Percentiles rank a stretch among this genome's conserved stretches.
phyloP scores from a whole-genome alignment of 2,888 invertebrate species.

The Plusia festucae region DNA sequence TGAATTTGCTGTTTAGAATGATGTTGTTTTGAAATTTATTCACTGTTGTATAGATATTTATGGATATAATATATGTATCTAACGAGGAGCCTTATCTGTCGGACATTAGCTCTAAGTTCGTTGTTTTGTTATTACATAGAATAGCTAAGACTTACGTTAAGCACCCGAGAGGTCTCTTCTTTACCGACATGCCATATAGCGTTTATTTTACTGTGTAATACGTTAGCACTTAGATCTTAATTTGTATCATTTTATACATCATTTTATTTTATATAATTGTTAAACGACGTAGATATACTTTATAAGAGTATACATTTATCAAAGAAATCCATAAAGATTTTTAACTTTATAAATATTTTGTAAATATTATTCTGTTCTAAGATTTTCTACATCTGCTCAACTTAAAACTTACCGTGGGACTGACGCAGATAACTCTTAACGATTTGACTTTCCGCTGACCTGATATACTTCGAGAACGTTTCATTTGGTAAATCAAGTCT shows the following conservation, averaged over 20 bases:
- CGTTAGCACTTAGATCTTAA: conserved; percentile 59
- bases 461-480: conserved; percentile 28
- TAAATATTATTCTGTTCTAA: conserved; percentile 87
- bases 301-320: conserved; percentile 81
- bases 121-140: conserved; percentile 78
- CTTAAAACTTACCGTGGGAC: conserved; percentile 84
- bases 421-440: conserved; percentile 61
- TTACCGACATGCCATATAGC: conserved; percentile 72
- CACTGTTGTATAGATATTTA: conserved; percentile 85
- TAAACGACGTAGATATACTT: conserved; percentile 80
- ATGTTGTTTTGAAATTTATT: conserved; percentile 83
- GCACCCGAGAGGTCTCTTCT: conserved; percentile 68
- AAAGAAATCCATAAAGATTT: conserved; percentile 73
- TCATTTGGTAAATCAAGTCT: conserved; percentile 61
- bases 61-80: conserved; percentile 72
- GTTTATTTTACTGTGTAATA: conserved; percentile 65
- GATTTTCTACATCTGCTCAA: conserved; percentile 87
- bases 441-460: conserved; percentile 30
- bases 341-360: conserved; percentile 83
- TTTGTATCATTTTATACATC: conserved; percentile 69
- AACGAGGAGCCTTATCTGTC: conserved; percentile 83
- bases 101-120: conserved; percentile 79
- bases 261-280: conserved; percentile 74
- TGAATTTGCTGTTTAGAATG: conserved; percentile 82
- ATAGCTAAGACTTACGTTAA: conserved; percentile 73